A percentile compares a stretch with the other conserved stretches of the same genome.
phyloP scores from a whole-genome alignment of 23 tunicate genomes.

The Aplidium turbinatum region DNA sequence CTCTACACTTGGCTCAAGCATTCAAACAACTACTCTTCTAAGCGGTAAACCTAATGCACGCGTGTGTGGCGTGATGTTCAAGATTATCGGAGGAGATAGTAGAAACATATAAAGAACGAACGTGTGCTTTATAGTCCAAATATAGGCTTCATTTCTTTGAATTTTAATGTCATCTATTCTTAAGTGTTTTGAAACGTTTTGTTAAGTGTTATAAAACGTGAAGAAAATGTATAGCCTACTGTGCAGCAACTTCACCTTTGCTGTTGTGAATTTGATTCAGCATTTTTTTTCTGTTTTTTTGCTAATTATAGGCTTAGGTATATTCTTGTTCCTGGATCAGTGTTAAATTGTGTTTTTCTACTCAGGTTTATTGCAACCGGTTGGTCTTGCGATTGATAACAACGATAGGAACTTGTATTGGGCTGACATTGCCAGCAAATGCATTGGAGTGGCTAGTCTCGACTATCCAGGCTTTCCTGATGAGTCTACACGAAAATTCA shows the following conservation, averaged over 20 bases:
- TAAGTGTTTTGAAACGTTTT: no score
- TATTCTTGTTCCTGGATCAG: no score
- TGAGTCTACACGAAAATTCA: not conserved
- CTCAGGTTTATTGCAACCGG: constrained; percentile 78
- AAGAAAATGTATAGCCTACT: no score
- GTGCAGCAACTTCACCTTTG: no score
- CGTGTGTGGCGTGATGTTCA: not conserved
- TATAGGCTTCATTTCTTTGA: no score
- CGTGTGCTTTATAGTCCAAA: not conserved
- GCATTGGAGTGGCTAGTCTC: constrained; percentile 75
- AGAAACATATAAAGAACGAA: not conserved
- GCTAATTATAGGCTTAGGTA: no score
- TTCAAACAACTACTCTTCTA: constrained; percentile 39
- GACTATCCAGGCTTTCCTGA: not conserved
- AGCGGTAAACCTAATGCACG: constrained; percentile 29
- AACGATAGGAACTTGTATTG: constrained; percentile 74
- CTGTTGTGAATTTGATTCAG: no score
- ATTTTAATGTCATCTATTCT: no score
- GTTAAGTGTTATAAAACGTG: no score
- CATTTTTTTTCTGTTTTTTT: no score
- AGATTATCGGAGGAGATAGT: not conserved
- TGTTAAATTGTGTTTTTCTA: not conserved
- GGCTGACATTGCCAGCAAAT: constrained; percentile 61
- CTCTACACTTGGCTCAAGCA: constrained; percentile 11
- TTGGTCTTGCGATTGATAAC: constrained; percentile 62